Evolutionary conservation across 2,797 vertebrate genomes (phyloP).

Genomic region (Coilia nasus): DNA sequence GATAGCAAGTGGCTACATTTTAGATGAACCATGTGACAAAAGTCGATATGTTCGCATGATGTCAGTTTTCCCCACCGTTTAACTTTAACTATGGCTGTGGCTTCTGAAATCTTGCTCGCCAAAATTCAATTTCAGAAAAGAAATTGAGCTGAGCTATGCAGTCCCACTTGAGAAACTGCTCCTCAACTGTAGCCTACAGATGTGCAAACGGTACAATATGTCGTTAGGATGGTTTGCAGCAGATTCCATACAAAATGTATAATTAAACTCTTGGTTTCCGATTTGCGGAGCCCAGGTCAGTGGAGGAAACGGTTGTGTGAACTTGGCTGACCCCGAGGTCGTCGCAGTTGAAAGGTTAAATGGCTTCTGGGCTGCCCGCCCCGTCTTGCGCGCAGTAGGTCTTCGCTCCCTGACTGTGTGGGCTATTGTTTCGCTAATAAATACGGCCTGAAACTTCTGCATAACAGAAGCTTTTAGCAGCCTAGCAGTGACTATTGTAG

Average conservation of each 20-base stretch:
- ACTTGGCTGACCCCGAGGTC: constrained; percentile 23
- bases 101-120: neutral
- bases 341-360: constrained; percentile 8
- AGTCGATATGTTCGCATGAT: neutral
- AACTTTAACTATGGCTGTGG: neutral
- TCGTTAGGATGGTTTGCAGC: neutral
- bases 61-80: neutral
- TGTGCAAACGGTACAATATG: neutral
- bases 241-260: neutral
- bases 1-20: constrained; percentile 14
- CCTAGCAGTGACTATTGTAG: neutral
- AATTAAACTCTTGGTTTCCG: neutral
- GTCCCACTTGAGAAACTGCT: neutral
- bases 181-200: constrained; percentile 5
- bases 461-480: neutral
- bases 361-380: neutral
- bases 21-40: neutral
- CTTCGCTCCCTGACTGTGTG: neutral
- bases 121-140: neutral
- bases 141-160: neutral
- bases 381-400: neutral
- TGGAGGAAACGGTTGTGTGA: constrained; percentile 7
- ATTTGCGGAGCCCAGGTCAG: neutral
- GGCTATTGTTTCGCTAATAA: neutral
- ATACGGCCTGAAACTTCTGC: neutral